Evolutionary conservation across 2,113 vertebrate genomes (phyloP).

Genomic region (Piprites chloris): DNA sequence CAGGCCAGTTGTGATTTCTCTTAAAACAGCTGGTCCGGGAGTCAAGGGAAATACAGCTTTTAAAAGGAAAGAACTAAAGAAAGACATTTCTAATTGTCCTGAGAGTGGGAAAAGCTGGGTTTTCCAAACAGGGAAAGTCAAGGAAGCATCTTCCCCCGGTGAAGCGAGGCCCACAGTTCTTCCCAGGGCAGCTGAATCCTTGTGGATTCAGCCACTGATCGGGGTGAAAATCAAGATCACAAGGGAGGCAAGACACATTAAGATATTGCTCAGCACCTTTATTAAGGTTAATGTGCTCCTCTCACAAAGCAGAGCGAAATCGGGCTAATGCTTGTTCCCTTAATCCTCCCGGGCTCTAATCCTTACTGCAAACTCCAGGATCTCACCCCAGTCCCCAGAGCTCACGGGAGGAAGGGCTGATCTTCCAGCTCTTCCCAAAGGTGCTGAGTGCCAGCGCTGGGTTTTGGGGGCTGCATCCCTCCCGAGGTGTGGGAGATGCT

Average conservation of each 20-base stretch:
- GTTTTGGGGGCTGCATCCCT: not conserved
- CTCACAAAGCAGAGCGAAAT: slow-evolving; percentile 35
- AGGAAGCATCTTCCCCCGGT: not conserved
- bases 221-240: not conserved
- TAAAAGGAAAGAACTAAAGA: not conserved
- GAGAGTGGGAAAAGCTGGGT: not conserved
- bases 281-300: not conserved
- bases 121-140: not conserved
- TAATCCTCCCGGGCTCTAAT: slow-evolving; percentile 32
- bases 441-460: rapidly evolving
- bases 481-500: not conserved
- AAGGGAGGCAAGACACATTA: not conserved
- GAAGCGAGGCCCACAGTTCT: not conserved
- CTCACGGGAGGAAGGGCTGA: not conserved
- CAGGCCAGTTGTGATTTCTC: not conserved
- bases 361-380: not conserved
- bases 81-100: not conserved
- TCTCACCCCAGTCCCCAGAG: not conserved
- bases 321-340: not conserved
- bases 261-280: not conserved
- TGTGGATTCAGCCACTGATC: rapidly evolving
- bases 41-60: not conserved
- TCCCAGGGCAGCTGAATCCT: not conserved
- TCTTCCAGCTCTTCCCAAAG: too few relatives aligned
- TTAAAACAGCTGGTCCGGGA: not conserved